A percentile compares a stretch with the other conserved stretches of the same genome.
phyloP scores from a whole-genome alignment of 2,888 invertebrate species.

The Agrochola circellaris region DNA sequence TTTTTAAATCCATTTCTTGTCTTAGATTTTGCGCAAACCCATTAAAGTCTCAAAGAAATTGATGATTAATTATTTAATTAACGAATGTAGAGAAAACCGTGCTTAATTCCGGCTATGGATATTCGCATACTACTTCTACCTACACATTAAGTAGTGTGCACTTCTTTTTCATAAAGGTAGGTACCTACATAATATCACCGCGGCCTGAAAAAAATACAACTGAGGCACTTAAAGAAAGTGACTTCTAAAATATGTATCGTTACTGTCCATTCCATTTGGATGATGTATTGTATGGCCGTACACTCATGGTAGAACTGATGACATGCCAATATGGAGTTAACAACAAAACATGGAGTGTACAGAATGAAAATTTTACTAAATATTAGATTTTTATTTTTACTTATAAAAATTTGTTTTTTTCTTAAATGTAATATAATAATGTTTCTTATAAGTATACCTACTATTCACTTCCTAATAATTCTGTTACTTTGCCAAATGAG shows the following conservation, averaged over 20 bases:
- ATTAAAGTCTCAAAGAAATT: not conserved
- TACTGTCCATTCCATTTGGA: slow-evolving; percentile 50
- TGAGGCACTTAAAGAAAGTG: slow-evolving; percentile 18
- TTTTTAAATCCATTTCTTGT: slow-evolving; percentile 28
- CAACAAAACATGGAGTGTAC: not conserved
- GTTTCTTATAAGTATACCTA: no score
- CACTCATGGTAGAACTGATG: slow-evolving; percentile 26
- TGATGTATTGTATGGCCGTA: slow-evolving; percentile 33
- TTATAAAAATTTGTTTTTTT: not conserved
- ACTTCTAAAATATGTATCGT: slow-evolving; percentile 59
- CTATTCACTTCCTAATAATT: not conserved
- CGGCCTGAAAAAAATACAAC: slow-evolving; percentile 21
- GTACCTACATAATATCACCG: not conserved
- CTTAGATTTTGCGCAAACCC: slow-evolving; percentile 3
- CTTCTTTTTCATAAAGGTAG: not conserved
- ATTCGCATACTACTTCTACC: no score
- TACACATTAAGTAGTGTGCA: not conserved
- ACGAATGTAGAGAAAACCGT: no score
- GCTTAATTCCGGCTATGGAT: not conserved
- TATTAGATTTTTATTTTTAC: not conserved
- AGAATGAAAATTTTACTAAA: not conserved
- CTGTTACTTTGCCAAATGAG: not conserved
- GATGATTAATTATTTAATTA: not conserved
- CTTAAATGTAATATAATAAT: no score
- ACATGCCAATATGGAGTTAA: slow-evolving; percentile 26